phyloP scores from a whole-genome alignment of 2,888 invertebrate species.

The Operophtera brumata region DNA sequence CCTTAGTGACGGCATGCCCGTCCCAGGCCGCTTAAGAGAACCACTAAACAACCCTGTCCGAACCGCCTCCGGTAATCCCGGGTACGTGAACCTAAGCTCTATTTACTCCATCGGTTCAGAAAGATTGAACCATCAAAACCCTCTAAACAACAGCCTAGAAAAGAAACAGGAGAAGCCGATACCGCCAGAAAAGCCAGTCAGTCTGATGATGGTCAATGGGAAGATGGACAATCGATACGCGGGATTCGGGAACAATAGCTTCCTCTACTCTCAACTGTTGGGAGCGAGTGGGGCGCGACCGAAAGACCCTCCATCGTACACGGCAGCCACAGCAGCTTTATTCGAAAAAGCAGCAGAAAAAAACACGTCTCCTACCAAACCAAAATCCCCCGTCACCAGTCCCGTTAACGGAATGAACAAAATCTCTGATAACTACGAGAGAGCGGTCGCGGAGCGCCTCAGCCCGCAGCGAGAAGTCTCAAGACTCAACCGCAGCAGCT shows the following conservation, averaged over 20 bases:
- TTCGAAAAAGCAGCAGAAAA: conserved; percentile 52
- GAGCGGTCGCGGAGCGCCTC: conserved; percentile 68
- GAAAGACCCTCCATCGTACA: conserved; percentile 70
- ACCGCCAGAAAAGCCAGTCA: conserved; percentile 75
- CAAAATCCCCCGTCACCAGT: conserved; percentile 57
- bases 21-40: conserved; percentile 24
- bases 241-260: conserved; percentile 71
- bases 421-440: conserved; percentile 76
- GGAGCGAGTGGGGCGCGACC: conserved; percentile 57
- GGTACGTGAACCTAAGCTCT: conserved; percentile 73
- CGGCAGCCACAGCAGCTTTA: conserved; percentile 59
- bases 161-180: conserved; percentile 70
- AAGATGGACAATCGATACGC: conserved; percentile 69
- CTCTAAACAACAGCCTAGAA: conserved; percentile 51
- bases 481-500: conserved; percentile 60
- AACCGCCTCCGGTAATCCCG: conserved; percentile 37
- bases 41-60: conserved; percentile 30
- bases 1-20: conserved; percentile 57
- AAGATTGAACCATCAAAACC: conserved; percentile 45
- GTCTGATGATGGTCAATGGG: conserved; percentile 74
- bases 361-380: conserved; percentile 54
- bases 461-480: conserved; percentile 65
- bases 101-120: conserved; percentile 71
- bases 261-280: conserved; percentile 69
- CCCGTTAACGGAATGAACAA: conserved; percentile 72